A percentile compares a stretch with the other conserved stretches of the same genome.
These are phyloP conservation scores for Eurytoma adleriae DNA, from an alignment of 2,888 invertebrate genomes.

Conservation along the genomic window DNA sequence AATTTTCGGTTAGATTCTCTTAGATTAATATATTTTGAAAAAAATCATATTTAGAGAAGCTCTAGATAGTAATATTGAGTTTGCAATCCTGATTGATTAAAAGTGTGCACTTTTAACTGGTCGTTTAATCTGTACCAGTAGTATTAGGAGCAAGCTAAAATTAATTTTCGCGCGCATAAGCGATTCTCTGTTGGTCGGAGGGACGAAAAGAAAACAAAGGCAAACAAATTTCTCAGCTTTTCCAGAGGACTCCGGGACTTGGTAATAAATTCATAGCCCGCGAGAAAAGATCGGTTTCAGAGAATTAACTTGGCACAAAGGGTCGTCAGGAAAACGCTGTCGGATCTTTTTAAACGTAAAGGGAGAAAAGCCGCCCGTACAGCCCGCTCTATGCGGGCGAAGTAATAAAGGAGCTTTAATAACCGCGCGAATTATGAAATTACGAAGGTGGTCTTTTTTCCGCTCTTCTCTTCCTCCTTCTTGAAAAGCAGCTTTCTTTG, in stretches of 20 bases:
- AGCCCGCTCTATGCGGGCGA: neutral
- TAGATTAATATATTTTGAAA: too few relatives aligned
- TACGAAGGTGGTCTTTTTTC: conserved; percentile 12
- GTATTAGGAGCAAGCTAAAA: too few relatives aligned
- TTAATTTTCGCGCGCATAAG: too few relatives aligned
- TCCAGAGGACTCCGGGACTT: neutral
- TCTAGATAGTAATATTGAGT: too few relatives aligned
- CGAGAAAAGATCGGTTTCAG: conserved; percentile 39
- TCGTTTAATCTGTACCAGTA: too few relatives aligned
- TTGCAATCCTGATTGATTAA: too few relatives aligned
- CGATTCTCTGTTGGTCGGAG: too few relatives aligned
- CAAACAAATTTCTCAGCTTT: conserved; percentile 35
- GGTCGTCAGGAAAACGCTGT: conserved; percentile 20
- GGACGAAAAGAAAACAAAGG: conserved; percentile 6
- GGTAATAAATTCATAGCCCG: conserved; percentile 27
- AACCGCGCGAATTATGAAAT: conserved; percentile 48
- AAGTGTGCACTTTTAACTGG: too few relatives aligned
- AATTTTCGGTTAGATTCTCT: too few relatives aligned
- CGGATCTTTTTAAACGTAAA: conserved; percentile 37
- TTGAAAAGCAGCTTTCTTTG: conserved; percentile 18
- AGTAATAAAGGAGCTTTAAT: conserved; percentile 49
- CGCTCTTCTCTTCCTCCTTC: neutral
- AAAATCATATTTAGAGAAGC: too few relatives aligned
- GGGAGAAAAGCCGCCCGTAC: conserved; percentile 6
- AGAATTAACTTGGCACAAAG: conserved; percentile 45